A percentile compares a stretch with the other conserved stretches of the same genome.
Conservation (phyloP, 2,888 invertebrate species). For the Phorcus lineatus region DNA sequence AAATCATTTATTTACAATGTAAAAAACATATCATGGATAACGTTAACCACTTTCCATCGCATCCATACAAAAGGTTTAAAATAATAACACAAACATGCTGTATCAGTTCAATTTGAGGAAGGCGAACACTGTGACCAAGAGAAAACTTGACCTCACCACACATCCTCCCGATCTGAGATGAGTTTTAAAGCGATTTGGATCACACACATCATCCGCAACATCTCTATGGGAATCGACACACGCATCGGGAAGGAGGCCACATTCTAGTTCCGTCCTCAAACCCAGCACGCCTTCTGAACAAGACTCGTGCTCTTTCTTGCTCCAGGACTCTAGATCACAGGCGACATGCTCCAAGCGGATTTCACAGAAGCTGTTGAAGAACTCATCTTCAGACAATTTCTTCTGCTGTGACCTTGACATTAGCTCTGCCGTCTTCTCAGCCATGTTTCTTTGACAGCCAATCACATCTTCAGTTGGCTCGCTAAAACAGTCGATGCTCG, state of each 20-base stretch:
- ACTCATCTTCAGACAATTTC: background rate
- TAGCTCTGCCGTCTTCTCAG: background rate
- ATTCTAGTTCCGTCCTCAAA: constrained; percentile 43
- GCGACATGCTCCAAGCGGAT: constrained; percentile 31
- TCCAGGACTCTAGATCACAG: constrained; percentile 42
- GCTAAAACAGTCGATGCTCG: background rate
- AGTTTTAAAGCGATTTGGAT: too few relatives aligned
- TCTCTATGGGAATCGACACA: constrained; percentile 29
- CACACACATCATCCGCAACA: background rate
- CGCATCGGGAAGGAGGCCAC: constrained; percentile 37
- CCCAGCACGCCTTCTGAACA: constrained; percentile 42
- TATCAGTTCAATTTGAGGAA: too few relatives aligned
- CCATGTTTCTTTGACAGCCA: background rate
- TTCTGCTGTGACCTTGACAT: background rate
- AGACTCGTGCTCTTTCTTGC: constrained; percentile 35
- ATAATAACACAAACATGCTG: too few relatives aligned
- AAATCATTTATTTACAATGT: too few relatives aligned
- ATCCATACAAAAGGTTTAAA: too few relatives aligned
- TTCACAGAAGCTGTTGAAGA: background rate
- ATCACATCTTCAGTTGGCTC: constrained; percentile 16
- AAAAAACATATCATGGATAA: too few relatives aligned
- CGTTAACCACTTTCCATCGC: too few relatives aligned
- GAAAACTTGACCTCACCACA: too few relatives aligned
- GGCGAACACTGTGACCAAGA: too few relatives aligned
- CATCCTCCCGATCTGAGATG: too few relatives aligned